Conservation (phyloP, 2,888 invertebrate species). For the Folsomia manolachei region DNA sequence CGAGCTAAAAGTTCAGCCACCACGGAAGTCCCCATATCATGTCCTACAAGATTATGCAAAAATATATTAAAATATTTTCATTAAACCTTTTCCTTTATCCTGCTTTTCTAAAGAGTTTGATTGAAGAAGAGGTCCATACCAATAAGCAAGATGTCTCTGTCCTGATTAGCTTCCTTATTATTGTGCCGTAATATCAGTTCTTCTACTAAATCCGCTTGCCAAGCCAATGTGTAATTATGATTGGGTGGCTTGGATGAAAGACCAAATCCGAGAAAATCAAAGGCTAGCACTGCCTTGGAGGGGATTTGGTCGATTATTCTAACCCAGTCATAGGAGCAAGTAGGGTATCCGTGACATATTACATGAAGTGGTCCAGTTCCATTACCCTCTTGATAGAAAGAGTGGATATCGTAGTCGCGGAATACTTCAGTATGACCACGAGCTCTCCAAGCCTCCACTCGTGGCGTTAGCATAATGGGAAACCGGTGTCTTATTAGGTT, state of each 20-base stretch:
- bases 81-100: no score
- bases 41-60: constrained; percentile 23
- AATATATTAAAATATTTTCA: no score
- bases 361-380: constrained; percentile 25
- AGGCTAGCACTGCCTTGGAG: constrained; percentile 23
- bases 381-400: constrained; percentile 26
- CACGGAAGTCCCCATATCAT: constrained; percentile 41
- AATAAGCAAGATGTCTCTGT: neutral
- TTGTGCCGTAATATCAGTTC: constrained; percentile 34
- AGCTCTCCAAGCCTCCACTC: constrained; percentile 25
- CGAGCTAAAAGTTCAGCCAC: constrained; percentile 38
- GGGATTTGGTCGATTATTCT: constrained; percentile 23
- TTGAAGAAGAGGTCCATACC: no score
- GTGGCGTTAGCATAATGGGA: constrained; percentile 19
- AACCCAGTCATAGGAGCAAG: constrained; percentile 36
- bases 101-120: no score
- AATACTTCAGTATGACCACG: constrained; percentile 29
- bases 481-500: no score
- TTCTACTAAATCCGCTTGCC: constrained; percentile 39
- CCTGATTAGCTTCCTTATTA: neutral
- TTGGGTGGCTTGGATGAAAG: constrained; percentile 35
- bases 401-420: constrained; percentile 32
- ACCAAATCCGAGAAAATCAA: constrained; percentile 40
- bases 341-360: constrained; percentile 39
- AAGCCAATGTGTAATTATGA: constrained; percentile 32